Conservation (phyloP, 2,113 vertebrate species). For the Kryptolebias marmoratus region DNA sequence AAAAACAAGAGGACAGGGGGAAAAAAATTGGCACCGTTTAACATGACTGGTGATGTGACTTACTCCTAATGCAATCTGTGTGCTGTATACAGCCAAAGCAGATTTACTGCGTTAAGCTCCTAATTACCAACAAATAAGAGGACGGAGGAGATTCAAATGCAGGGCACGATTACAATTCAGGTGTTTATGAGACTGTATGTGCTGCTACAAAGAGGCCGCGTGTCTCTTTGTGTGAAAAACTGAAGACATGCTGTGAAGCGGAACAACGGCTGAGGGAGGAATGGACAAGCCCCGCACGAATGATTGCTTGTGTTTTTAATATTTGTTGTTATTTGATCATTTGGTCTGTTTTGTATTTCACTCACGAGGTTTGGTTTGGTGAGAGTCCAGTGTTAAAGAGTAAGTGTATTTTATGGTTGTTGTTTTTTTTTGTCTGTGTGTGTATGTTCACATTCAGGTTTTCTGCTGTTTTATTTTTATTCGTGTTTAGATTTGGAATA, state of each 20-base stretch:
- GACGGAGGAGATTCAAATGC: constrained; percentile 36
- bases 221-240: constrained; percentile 4
- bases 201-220: constrained; percentile 17
- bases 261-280: constrained; percentile 22
- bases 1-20: not conserved
- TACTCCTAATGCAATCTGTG: constrained; percentile 39
- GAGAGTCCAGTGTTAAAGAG: constrained; percentile 3
- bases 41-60: constrained; percentile 37
- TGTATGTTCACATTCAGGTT: not conserved
- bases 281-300: constrained; percentile 9
- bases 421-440: not conserved
- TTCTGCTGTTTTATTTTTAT: not conserved
- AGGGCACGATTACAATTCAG: constrained; percentile 35
- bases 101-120: constrained; percentile 54
- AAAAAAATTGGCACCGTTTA: constrained; percentile 7
- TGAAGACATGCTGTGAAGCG: constrained; percentile 1
- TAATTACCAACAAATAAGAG: constrained; percentile 55
- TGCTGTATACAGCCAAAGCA: constrained; percentile 33
- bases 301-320: constrained; percentile 30
- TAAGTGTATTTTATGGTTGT: not conserved
- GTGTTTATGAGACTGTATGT: constrained; percentile 36
- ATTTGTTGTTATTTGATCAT: constrained; percentile 49
- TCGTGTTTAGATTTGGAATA: constrained; percentile 10
- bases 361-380: constrained; percentile 21
- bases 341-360: constrained; percentile 49